These are phyloP conservation scores for Pelobates cultripes DNA, from an alignment of 2,797 vertebrate genomes.

Conservation along the genomic window DNA sequence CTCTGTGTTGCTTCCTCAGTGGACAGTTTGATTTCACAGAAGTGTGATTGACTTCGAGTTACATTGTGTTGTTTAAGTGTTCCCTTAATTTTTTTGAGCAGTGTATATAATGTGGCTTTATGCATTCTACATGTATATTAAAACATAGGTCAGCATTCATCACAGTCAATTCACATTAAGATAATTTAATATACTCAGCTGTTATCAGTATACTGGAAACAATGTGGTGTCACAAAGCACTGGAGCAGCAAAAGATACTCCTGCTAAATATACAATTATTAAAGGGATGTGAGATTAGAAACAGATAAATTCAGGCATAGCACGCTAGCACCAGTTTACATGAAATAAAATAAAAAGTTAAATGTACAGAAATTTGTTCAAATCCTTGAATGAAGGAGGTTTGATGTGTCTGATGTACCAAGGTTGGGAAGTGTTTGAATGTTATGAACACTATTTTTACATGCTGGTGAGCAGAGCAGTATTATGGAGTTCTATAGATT, in stretches of 20 bases:
- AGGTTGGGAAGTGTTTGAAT: too few relatives aligned
- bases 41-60: too few relatives aligned
- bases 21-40: too few relatives aligned
- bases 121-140: conserved; percentile 13
- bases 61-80: too few relatives aligned
- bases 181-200: conserved; percentile 49
- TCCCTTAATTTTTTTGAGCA: too few relatives aligned
- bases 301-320: conserved; percentile 31
- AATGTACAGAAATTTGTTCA: too few relatives aligned
- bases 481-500: too few relatives aligned
- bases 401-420: too few relatives aligned
- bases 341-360: conserved; percentile 35
- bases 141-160: conserved; percentile 40
- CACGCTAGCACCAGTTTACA: conserved; percentile 16
- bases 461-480: too few relatives aligned
- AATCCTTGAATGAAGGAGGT: too few relatives aligned
- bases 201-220: conserved; percentile 44
- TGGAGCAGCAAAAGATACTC: conserved; percentile 14
- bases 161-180: conserved; percentile 38
- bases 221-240: conserved; percentile 34
- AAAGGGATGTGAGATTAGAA: conserved; percentile 14
- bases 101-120: conserved; percentile 26
- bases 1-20: too few relatives aligned
- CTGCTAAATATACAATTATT: conserved; percentile 10
- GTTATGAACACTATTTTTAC: too few relatives aligned